phyloP scores from a whole-genome alignment of 2,113 vertebrate species.

The Eclectus roratus region DNA sequence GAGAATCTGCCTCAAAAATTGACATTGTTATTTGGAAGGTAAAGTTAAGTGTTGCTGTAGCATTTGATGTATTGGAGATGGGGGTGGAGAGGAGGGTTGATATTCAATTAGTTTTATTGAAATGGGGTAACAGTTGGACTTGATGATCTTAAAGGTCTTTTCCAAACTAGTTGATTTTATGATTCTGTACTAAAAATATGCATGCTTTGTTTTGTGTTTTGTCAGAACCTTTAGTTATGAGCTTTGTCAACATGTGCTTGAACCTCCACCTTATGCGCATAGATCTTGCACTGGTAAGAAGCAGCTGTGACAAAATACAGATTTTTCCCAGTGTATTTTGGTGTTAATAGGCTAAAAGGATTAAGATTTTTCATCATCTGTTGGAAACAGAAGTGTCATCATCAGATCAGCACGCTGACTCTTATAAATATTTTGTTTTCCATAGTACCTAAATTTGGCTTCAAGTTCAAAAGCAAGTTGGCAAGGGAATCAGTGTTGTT shows the following conservation, averaged over 20 bases:
- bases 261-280: background rate
- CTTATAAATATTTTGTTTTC: background rate
- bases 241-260: background rate
- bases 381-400: background rate
- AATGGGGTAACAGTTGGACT: background rate
- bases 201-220: background rate
- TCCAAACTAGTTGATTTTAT: background rate
- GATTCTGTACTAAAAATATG: background rate
- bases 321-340: background rate
- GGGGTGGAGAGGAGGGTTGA: background rate
- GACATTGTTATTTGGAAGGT: background rate
- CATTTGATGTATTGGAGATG: background rate
- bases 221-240: background rate
- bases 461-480: background rate
- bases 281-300: background rate
- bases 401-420: background rate
- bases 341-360: background rate
- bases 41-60: background rate
- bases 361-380: background rate
- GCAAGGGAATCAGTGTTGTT: fast-evolving
- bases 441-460: background rate
- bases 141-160: background rate
- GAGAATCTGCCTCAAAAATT: background rate
- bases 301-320: background rate
- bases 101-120: background rate